Evolutionary conservation across 2,113 vertebrate species (phyloP).

Genomic region (Kobus ellipsiprymnus): DNA sequence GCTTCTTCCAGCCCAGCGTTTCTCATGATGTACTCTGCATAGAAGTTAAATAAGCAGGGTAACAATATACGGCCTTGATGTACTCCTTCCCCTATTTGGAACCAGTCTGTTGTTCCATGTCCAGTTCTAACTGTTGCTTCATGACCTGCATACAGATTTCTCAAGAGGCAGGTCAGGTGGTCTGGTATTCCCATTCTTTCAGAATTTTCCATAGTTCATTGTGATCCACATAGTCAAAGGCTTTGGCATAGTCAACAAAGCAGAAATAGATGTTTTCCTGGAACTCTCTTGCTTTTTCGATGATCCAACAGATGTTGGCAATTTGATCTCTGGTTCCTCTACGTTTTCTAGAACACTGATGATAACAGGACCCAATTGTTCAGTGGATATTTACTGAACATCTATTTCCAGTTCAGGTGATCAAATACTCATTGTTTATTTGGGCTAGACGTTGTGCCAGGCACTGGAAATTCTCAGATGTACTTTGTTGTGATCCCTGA

Average conservation of each 20-base stretch:
- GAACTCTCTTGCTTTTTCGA: not conserved
- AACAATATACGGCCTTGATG: not conserved
- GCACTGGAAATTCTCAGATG: not conserved
- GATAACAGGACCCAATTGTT: not conserved
- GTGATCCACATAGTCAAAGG: no score
- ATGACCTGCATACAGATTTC: not conserved
- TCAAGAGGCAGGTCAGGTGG: not conserved
- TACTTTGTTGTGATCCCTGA: not conserved
- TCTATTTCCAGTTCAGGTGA: not conserved
- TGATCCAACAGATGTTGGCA: fast-evolving
- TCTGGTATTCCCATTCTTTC: not conserved
- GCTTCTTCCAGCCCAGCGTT: fast-evolving
- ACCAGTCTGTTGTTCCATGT: not conserved
- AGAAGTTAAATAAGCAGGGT: not conserved
- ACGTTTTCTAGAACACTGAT: not conserved
- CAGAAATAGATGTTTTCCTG: not conserved
- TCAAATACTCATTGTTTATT: not conserved
- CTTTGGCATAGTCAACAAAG: no score
- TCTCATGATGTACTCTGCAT: not conserved
- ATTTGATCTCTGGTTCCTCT: not conserved
- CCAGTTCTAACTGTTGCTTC: not conserved
- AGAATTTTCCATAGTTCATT: not conserved
- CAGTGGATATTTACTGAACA: not conserved
- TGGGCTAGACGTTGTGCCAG: not conserved
- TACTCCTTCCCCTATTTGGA: not conserved